A percentile compares a stretch with the other conserved stretches of the same genome.
These are phyloP conservation scores for Butorides virescens DNA, from an alignment of 2,113 vertebrate species.

Conservation along the genomic window DNA sequence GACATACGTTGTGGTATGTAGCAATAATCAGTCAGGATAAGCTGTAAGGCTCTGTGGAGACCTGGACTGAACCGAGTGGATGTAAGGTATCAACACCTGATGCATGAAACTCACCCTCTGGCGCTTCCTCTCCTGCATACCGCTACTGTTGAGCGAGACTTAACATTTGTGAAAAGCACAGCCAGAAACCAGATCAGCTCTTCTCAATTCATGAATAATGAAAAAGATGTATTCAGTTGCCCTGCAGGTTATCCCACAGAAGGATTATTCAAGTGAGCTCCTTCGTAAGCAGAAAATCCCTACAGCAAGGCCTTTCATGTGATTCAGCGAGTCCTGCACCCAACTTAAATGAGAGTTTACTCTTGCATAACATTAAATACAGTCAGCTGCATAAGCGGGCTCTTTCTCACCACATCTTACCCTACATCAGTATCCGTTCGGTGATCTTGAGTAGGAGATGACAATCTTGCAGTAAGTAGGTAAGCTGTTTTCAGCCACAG, in stretches of 20 bases:
- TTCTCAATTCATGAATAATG: neutral
- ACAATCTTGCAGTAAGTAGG: neutral
- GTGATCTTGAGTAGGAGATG: neutral
- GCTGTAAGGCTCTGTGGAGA: neutral
- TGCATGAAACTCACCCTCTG: neutral
- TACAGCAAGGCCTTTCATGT: conserved; percentile 18
- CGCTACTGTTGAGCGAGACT: neutral
- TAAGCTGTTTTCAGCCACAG: neutral
- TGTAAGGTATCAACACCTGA: neutral
- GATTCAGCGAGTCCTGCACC: neutral
- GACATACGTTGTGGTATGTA: fast-evolving
- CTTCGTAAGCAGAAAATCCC: conserved; percentile 46
- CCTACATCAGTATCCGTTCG: neutral
- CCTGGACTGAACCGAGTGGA: neutral
- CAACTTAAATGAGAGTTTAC: neutral
- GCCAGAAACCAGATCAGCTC: neutral
- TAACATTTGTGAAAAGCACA: neutral
- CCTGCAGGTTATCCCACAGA: conserved; percentile 5
- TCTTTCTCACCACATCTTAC: neutral
- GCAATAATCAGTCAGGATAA: neutral
- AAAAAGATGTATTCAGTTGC: neutral
- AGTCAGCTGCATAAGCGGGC: conserved; percentile 5
- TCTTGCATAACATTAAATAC: conserved; percentile 31
- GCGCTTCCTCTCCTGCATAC: fast-evolving
- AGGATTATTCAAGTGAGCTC: neutral